Percentiles rank a stretch among this genome's conserved stretches.
phyloP scores from a whole-genome alignment of 2,888 invertebrate genomes.

The Drosophila neotestacea region DNA sequence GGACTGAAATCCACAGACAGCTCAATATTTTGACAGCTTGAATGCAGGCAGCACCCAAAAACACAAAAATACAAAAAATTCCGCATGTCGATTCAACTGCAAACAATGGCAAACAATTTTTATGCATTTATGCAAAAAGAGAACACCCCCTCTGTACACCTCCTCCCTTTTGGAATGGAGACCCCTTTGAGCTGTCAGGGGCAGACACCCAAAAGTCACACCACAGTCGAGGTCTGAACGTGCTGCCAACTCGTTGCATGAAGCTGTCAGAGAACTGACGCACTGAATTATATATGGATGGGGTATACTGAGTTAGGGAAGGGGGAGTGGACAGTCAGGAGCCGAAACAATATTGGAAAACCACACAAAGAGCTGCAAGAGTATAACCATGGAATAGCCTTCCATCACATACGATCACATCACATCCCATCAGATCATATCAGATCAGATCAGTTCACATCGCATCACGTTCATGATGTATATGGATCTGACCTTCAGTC shows the following conservation, averaged over 20 bases:
- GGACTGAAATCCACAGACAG: conserved; percentile 63
- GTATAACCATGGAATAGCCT: conserved; percentile 7
- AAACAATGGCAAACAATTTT: conserved; percentile 79
- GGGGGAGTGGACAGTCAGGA: background rate
- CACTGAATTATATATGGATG: conserved; percentile 66
- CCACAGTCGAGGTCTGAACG: conserved; percentile 52
- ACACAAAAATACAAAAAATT: conserved; percentile 21
- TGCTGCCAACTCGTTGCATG: conserved; percentile 54
- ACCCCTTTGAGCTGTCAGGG: conserved; percentile 59
- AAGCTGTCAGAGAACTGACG: conserved; percentile 71
- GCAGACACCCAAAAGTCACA: conserved; percentile 74
- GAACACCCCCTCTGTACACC: conserved; percentile 6
- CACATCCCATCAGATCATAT: conserved; percentile 2
- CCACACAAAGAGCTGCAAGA: conserved; percentile 43
- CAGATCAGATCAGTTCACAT: conserved; percentile 6
- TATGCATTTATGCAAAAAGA: conserved; percentile 80
- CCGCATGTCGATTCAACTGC: conserved; percentile 44
- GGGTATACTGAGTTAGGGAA: conserved; percentile 6
- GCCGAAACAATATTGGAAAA: conserved; percentile 54
- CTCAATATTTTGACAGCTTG: conserved; percentile 78
- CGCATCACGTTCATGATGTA: conserved; percentile 17
- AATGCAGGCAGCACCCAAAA: conserved; percentile 40
- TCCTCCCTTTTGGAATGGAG: background rate
- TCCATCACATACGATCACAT: conserved; percentile 8
- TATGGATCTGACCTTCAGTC: conserved; percentile 50